phyloP scores from a whole-genome alignment of 2,113 vertebrate genomes.

The Mormyrus iriodes region DNA sequence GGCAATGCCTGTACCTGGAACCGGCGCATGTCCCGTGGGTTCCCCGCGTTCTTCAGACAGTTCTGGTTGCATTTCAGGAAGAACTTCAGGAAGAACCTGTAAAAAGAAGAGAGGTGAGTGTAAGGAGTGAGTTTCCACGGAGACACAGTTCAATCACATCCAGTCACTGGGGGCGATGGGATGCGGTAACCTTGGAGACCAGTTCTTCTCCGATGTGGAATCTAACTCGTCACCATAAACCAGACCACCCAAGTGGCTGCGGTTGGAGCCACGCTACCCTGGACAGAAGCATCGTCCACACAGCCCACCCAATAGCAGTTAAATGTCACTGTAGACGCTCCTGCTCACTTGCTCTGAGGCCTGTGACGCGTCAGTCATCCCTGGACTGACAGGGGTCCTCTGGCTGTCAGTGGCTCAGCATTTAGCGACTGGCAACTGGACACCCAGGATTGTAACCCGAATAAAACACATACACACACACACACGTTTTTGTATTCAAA shows the following conservation, averaged over 20 bases:
- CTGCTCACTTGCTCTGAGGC: not conserved
- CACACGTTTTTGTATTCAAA: not conserved
- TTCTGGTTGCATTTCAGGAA: constrained; percentile 99
- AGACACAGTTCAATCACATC: not conserved
- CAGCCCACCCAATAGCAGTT: not conserved
- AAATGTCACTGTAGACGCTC: not conserved
- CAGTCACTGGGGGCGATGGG: not conserved
- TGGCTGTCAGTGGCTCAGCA: not conserved
- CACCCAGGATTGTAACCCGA: not conserved
- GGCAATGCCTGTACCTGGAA: constrained; percentile 76
- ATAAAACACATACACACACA: constrained; percentile 40
- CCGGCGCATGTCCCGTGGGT: constrained; percentile 96
- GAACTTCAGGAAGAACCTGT: constrained; percentile 97
- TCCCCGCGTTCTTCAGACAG: constrained; percentile 98
- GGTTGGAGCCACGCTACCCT: not conserved
- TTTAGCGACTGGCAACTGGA: not conserved
- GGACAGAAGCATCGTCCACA: not conserved
- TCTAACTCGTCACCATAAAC: not conserved
- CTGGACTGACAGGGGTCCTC: not conserved
- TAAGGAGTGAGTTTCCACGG: not conserved
- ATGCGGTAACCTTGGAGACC: not conserved
- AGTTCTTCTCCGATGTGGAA: not conserved
- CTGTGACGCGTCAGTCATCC: not conserved
- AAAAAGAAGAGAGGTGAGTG: not conserved
- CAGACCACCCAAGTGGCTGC: not conserved